Base-by-base conservation (phyloP, 1,140 invertebrate genomes). In the Cotesia chilonis region DNA sequence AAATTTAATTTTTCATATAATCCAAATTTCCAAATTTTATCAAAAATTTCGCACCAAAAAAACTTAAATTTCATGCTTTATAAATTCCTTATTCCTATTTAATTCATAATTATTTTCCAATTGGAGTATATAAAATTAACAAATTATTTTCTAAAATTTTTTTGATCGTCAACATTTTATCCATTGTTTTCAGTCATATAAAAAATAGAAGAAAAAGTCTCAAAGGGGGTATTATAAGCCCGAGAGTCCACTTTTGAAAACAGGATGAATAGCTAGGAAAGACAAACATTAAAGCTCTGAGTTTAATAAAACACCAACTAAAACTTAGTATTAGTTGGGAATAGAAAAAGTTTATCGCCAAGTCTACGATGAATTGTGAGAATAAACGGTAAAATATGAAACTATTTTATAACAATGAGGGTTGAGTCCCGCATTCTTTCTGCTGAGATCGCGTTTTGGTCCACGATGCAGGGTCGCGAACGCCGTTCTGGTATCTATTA, bases 401-500 rank as follows among this genome's bases (percentile, higher is more conserved):
- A 35, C 59, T 61, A 12, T 28, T 61, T 61, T 36, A 36, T 35
- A 20, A 12, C 28, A 63, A 63, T 63, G 35, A 63, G 35, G 35
- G 37, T 63, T 63, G 10, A 38, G 60, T 36, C 60, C 37, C 37
- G 35, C 37, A 6, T 12, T 47, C 9, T 37, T 20, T n/a, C 20
- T 20, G 36, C 51, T n/a, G 20, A 20, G 14, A 20, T 54, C 7
- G 63, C 28, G 66, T 68, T 68, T 68, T 28, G 47, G 66, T 68
- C 66, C 66, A 68, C 66, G 66, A 14, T 47, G 55, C 68, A 75
- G 76, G 75, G 75, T 81, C 76, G 77, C 73, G 75, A 73, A 68
- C 68, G 77, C 82, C 78, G 78, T 78, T 74, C 73, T 73, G 72
- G 73, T 76, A 63, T 81, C 82, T 84, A 84, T 84, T 82, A 84